These are phyloP conservation scores for Passerculus sandwichensis DNA, from an alignment of 2,797 vertebrate genomes.

Conservation along the genomic window DNA sequence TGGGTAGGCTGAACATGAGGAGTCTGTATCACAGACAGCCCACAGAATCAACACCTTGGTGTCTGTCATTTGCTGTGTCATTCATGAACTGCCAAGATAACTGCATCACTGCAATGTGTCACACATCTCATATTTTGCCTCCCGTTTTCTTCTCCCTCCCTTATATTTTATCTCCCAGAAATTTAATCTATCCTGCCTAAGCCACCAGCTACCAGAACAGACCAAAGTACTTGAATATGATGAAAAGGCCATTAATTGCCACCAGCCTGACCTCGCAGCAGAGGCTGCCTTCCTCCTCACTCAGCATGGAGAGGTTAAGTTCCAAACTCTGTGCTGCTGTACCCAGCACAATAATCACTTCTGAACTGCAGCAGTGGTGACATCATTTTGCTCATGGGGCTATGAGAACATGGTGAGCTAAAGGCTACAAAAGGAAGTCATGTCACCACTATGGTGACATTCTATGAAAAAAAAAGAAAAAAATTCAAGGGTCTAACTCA, in stretches of 20 bases:
- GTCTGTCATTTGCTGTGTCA: conserved; percentile 36
- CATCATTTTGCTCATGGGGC: background rate
- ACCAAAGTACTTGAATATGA: background rate
- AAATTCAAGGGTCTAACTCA: background rate
- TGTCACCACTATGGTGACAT: background rate
- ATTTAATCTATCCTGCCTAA: conserved; percentile 17
- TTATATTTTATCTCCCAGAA: conserved; percentile 14
- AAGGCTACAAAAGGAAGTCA: background rate
- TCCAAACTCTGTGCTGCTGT: background rate
- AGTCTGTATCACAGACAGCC: background rate
- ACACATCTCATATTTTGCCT: background rate
- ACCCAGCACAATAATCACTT: background rate
- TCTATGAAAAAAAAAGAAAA: too few species aligned
- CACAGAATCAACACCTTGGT: conserved; percentile 4
- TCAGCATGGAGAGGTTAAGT: background rate
- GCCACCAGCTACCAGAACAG: background rate
- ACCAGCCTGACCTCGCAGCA: background rate
- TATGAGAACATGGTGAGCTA: background rate
- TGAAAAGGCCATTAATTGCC: conserved; percentile 34
- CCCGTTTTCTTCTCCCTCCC: background rate
- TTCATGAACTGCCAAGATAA: conserved; percentile 39
- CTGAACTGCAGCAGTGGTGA: background rate
- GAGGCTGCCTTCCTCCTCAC: background rate
- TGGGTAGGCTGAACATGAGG: conserved; percentile 1
- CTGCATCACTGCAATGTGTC: background rate